These are phyloP conservation scores for Bradysia coprophila DNA, from an alignment of 1,140 invertebrate species.

Conservation along the genomic window DNA sequence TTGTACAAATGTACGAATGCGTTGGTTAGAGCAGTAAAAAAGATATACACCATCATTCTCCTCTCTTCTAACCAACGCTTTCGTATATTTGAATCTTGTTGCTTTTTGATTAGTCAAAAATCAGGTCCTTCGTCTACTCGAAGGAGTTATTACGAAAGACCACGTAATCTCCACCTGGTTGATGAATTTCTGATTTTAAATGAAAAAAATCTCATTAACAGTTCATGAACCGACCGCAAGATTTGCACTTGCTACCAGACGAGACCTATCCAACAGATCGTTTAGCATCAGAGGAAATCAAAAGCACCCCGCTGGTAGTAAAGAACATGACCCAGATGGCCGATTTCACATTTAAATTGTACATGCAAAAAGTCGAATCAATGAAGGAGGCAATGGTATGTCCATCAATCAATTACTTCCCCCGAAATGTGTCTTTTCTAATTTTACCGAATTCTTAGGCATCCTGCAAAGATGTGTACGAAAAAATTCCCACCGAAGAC, in stretches of 20 bases:
- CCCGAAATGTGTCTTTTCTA: neutral
- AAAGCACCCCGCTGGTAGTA: conserved; percentile 28
- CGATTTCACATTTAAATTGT: conserved; percentile 80
- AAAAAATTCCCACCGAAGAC: conserved; percentile 6
- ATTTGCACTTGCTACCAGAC: conserved; percentile 54
- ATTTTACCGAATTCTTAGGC: neutral
- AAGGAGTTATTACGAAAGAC: too few species aligned
- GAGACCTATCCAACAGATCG: conserved; percentile 62
- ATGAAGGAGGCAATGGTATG: conserved; percentile 32
- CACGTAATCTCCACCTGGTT: too few species aligned
- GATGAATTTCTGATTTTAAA: neutral
- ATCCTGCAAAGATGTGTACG: conserved; percentile 7
- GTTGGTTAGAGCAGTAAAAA: too few species aligned
- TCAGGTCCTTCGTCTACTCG: too few species aligned
- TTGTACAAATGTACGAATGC: too few species aligned
- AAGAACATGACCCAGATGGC: conserved; percentile 87
- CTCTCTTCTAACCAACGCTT: too few species aligned
- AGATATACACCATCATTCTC: too few species aligned
- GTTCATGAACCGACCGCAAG: conserved; percentile 45
- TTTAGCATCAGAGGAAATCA: conserved; percentile 19
- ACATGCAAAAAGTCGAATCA: conserved; percentile 52
- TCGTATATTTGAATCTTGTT: too few species aligned
- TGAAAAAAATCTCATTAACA: conserved; percentile 9
- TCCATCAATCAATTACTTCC: conserved; percentile 15
- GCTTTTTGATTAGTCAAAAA: too few species aligned